phyloP scores from a whole-genome alignment of 2,888 invertebrate genomes.

The Phyllotreta striolata region DNA sequence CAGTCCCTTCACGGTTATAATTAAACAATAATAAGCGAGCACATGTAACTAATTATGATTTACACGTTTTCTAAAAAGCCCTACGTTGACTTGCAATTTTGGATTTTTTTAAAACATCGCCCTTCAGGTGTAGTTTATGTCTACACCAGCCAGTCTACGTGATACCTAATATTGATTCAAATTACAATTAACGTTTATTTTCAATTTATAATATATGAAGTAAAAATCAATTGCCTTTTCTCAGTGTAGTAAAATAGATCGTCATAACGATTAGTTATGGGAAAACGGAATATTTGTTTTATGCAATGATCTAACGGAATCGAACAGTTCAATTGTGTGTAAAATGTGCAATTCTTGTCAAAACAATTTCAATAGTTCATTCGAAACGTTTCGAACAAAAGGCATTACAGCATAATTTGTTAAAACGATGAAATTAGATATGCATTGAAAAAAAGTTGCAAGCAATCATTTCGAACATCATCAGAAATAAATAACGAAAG shows the following conservation, averaged over 20 bases:
- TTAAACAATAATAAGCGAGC: too few relatives aligned
- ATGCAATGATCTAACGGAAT: constrained; percentile 8
- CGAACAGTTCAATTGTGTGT: constrained; percentile 9
- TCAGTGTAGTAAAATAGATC: constrained; percentile 7
- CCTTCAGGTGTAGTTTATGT: too few relatives aligned
- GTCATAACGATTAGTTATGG: constrained; percentile 4
- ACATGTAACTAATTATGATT: too few relatives aligned
- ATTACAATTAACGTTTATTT: too few relatives aligned
- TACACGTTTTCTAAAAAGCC: too few relatives aligned
- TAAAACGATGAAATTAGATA: neutral
- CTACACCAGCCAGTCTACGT: too few relatives aligned
- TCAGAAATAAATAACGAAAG: constrained; percentile 38
- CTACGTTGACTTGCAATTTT: too few relatives aligned
- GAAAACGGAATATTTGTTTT: constrained; percentile 10
- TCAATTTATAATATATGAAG: too few relatives aligned
- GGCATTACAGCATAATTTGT: neutral
- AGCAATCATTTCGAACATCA: neutral
- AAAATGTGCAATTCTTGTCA: constrained; percentile 16
- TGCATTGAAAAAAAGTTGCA: constrained; percentile 5
- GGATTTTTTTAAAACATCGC: too few relatives aligned
- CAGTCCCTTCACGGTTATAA: too few relatives aligned
- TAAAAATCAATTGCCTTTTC: neutral
- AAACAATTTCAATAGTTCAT: constrained; percentile 16
- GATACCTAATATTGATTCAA: too few relatives aligned
- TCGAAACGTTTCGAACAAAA: constrained; percentile 1